These are phyloP conservation scores for Plebejus anna DNA, from an alignment of 2,888 invertebrate species.

Conservation along the genomic window DNA sequence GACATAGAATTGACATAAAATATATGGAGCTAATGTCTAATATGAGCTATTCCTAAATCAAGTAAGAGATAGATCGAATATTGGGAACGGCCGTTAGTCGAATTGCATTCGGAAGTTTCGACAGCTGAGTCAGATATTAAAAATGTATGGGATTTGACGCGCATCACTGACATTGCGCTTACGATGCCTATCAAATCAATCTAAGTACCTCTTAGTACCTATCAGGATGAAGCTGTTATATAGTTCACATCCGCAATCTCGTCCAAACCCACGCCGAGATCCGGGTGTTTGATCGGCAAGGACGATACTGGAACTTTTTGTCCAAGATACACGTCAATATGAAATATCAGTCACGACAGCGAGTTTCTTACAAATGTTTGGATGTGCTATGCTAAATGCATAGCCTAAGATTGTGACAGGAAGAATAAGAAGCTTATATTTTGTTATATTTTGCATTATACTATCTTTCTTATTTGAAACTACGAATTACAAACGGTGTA, in stretches of 20 bases:
- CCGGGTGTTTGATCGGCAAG: slow-evolving; percentile 7
- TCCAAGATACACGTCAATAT: slow-evolving; percentile 6
- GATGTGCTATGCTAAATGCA: neutral
- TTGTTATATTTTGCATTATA: neutral
- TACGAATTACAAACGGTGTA: neutral
- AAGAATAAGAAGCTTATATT: no score
- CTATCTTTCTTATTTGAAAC: neutral
- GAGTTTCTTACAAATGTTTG: neutral
- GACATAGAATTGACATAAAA: no score
- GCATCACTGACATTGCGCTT: no score
- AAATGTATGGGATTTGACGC: no score
- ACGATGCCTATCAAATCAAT: no score
- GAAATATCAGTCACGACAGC: neutral
- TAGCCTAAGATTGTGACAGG: no score
- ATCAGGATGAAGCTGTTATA: neutral
- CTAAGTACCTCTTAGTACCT: neutral
- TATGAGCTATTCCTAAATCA: no score
- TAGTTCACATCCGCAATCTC: neutral
- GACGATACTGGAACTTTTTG: slow-evolving; percentile 16
- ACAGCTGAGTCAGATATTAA: no score
- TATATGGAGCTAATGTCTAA: no score
- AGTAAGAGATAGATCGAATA: no score
- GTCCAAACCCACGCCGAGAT: slow-evolving; percentile 14
- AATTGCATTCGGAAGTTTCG: no score
- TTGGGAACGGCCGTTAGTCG: no score